These are phyloP conservation scores for Odontomachus brunneus DNA, from an alignment of 1,140 invertebrate species.

Conservation along the genomic window DNA sequence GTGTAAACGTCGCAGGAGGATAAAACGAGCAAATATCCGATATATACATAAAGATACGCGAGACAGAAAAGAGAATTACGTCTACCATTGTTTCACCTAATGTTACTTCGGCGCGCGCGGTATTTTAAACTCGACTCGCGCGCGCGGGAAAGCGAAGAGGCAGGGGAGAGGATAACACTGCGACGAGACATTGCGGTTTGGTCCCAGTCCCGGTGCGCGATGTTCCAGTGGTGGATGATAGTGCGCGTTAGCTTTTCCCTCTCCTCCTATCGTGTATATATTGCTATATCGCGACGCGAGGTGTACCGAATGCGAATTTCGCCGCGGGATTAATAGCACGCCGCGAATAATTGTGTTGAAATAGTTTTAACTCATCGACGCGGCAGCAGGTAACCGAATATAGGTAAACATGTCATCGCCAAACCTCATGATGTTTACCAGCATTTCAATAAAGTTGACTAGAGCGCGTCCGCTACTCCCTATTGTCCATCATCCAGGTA, in stretches of 20 bases:
- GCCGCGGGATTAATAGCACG: not conserved
- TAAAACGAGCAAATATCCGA: conserved; percentile 4
- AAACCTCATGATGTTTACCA: conserved; percentile 50
- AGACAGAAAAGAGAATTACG: conserved; percentile 47
- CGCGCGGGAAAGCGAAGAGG: not conserved
- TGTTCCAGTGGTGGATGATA: not conserved
- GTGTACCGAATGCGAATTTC: conserved; percentile 28
- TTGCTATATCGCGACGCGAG: not conserved
- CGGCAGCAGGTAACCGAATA: not conserved
- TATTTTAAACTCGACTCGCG: conserved; percentile 40
- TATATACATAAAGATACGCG: conserved; percentile 43
- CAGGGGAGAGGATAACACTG: too few relatives aligned
- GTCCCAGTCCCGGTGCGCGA: too few relatives aligned
- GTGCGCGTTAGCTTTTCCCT: not conserved
- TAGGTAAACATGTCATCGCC: conserved; percentile 41
- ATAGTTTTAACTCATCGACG: conserved; percentile 48
- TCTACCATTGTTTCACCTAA: conserved; percentile 38
- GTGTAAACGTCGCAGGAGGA: too few relatives aligned
- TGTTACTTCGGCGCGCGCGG: conserved; percentile 41
- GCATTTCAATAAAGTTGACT: conserved; percentile 47
- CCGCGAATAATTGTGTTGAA: conserved; percentile 42
- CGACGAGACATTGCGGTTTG: too few relatives aligned
- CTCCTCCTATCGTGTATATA: too few relatives aligned
- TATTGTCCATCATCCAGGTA: conserved; percentile 39
- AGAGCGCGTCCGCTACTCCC: not conserved